Conservation (phyloP, 2,113 vertebrate species). For the Sphyrna mokarran region DNA sequence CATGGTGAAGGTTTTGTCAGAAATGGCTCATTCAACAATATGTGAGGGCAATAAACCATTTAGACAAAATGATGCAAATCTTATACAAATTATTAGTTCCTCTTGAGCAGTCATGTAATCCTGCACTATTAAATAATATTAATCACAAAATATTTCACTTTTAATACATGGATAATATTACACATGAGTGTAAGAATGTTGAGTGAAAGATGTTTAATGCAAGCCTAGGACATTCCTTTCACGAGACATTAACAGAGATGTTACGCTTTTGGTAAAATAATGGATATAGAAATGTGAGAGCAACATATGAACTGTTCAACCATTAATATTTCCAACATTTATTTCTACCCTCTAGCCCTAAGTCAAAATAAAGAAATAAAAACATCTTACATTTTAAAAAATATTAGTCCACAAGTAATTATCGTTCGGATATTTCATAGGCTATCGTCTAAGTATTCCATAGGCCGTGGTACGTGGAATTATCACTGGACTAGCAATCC, state of each 20-base stretch:
- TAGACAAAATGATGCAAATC: constrained; percentile 5
- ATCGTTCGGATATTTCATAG: neutral
- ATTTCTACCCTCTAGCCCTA: neutral
- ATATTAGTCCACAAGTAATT: neutral
- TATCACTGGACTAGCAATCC: too few species aligned
- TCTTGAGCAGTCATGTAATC: neutral
- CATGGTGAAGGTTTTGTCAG: neutral
- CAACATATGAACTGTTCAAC: neutral
- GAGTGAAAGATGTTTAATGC: neutral
- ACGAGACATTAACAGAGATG: too few species aligned
- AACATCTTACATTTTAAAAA: neutral
- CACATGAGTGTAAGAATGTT: neutral
- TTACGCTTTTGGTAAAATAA: neutral
- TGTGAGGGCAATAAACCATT: neutral
- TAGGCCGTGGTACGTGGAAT: too few species aligned
- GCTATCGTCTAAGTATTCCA: neutral
- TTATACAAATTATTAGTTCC: neutral
- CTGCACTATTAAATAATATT: neutral
- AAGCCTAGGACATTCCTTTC: neutral
- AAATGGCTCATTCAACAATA: neutral
- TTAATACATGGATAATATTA: neutral
- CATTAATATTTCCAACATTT: neutral
- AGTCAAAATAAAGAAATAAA: neutral
- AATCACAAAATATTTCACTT: neutral
- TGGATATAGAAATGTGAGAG: neutral